These are phyloP conservation scores for Meandrina meandrites DNA, from an alignment of 92 coral and sea anemone species.

Conservation along the genomic window DNA sequence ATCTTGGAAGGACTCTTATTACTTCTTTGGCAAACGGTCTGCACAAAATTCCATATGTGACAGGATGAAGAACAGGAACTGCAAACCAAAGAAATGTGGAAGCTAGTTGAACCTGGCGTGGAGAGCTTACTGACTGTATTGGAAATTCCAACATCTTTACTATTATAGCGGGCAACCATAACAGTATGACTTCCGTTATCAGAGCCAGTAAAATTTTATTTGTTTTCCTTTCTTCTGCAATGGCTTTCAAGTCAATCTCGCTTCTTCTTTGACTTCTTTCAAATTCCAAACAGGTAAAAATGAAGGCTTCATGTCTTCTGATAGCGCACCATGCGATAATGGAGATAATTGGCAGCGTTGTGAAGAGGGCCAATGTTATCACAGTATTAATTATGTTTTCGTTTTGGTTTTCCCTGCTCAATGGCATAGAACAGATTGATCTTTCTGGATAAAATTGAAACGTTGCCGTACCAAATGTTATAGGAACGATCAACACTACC, in stretches of 20 bases:
- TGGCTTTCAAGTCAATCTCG: background rate
- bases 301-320: slow-evolving; percentile 1
- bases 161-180: slow-evolving; percentile 32
- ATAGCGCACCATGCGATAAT: background rate
- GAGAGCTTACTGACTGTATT: background rate
- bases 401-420: background rate
- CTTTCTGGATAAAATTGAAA: slow-evolving; percentile 11
- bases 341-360: background rate
- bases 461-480: background rate
- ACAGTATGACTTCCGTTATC: background rate
- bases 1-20: background rate
- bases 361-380: background rate
- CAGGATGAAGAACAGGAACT: slow-evolving; percentile 23
- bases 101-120: slow-evolving; percentile 18
- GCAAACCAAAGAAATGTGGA: slow-evolving; percentile 29
- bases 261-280: background rate
- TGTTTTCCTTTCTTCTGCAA: slow-evolving; percentile 2
- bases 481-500: background rate
- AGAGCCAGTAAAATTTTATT: slow-evolving; percentile 15
- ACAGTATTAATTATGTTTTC: background rate
- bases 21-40: slow-evolving; percentile 19
- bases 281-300: background rate
- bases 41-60: slow-evolving; percentile 1
- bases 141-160: slow-evolving; percentile 9
- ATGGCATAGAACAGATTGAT: slow-evolving; percentile 13